Conservation (phyloP, 1,140 invertebrate species). For the Euwallacea fornicatus region DNA sequence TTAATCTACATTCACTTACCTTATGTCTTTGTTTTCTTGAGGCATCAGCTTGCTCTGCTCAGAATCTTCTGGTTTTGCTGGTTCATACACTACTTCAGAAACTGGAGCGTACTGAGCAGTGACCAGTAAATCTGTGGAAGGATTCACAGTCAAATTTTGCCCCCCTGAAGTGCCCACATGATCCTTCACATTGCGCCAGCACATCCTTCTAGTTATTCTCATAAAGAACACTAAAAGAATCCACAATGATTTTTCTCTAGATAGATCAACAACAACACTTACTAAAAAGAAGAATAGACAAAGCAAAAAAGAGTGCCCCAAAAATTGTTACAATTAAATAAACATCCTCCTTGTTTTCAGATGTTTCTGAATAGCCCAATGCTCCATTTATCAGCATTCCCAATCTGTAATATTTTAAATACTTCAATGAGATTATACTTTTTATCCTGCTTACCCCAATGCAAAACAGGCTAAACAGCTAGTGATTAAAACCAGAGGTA, state of each 20-base stretch:
- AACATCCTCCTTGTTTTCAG: slow-evolving; percentile 42
- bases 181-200: slow-evolving; percentile 47
- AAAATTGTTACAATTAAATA: slow-evolving; percentile 47
- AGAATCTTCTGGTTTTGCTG: slow-evolving; percentile 61
- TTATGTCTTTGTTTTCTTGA: slow-evolving; percentile 62
- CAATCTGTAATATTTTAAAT: slow-evolving; percentile 36
- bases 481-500: slow-evolving; percentile 45
- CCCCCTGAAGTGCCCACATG: slow-evolving; percentile 46
- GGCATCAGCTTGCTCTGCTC: slow-evolving; percentile 69
- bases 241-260: neutral
- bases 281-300: slow-evolving; percentile 46
- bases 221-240: slow-evolving; percentile 44
- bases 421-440: neutral
- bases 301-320: slow-evolving; percentile 46
- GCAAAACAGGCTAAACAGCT: slow-evolving; percentile 44
- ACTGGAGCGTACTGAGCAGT: slow-evolving; percentile 70
- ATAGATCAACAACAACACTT: slow-evolving; percentile 27
- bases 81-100: slow-evolving; percentile 63
- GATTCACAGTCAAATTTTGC: slow-evolving; percentile 58
- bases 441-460: slow-evolving; percentile 42
- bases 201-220: slow-evolving; percentile 46
- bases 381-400: slow-evolving; percentile 48
- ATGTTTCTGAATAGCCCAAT: slow-evolving; percentile 45
- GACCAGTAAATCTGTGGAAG: slow-evolving; percentile 71
- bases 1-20: slow-evolving; percentile 31